Conservation (phyloP, 2,888 invertebrate genomes). For the Anorthoa munda region DNA sequence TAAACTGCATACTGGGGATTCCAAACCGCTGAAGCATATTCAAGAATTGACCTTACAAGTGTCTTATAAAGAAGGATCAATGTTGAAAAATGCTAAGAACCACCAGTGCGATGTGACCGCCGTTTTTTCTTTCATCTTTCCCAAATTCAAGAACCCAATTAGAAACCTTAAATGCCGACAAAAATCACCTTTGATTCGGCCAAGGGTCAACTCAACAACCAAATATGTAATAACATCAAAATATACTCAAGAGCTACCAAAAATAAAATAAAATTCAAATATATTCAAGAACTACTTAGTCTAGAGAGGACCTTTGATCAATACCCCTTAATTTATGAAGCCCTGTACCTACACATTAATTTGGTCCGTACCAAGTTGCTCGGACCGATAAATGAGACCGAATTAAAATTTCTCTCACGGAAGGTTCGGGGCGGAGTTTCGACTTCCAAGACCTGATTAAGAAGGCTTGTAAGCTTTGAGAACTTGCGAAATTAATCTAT, state of each 20-base stretch:
- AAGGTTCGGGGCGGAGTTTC: constrained; percentile 42
- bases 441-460: constrained; percentile 47
- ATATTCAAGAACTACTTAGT: constrained; percentile 8
- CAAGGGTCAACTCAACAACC: background rate
- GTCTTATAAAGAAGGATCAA: too few relatives aligned
- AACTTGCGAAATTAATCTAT: constrained; percentile 20
- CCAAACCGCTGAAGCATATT: too few relatives aligned
- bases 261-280: constrained; percentile 19
- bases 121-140: constrained; percentile 3
- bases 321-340: constrained; percentile 49
- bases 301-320: constrained; percentile 40
- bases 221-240: constrained; percentile 14
- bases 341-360: constrained; percentile 41
- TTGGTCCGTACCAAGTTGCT: constrained; percentile 37
- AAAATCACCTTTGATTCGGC: background rate
- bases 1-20: too few relatives aligned
- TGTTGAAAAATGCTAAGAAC: too few relatives aligned
- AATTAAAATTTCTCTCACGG: constrained; percentile 60
- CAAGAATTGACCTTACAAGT: too few relatives aligned
- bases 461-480: constrained; percentile 44
- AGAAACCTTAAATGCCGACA: background rate
- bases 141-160: constrained; percentile 24
- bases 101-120: too few relatives aligned
- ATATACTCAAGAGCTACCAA: background rate
- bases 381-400: constrained; percentile 30